Percentiles rank a stretch among this genome's conserved stretches.
Evolutionary conservation across 2,113 vertebrate genomes (phyloP).

Genomic region (Scopus umbretta): DNA sequence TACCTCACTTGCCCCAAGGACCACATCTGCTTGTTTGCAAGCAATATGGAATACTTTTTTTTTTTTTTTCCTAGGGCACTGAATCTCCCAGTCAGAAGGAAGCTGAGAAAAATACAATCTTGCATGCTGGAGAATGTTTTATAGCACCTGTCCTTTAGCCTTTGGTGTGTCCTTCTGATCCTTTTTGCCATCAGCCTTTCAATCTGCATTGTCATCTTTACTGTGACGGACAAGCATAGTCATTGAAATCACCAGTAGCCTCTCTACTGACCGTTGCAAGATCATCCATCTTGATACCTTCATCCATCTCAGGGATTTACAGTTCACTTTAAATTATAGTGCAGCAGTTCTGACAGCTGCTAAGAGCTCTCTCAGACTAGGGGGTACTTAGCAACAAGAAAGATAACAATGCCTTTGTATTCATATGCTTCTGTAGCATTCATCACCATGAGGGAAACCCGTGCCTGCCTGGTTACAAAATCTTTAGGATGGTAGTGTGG

Average conservation of each 20-base stretch:
- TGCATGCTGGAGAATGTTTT: not conserved
- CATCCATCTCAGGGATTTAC: conserved; percentile 19
- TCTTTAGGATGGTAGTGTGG: not conserved
- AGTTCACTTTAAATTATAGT: conserved; percentile 10
- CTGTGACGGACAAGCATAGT: not conserved
- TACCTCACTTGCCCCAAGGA: not conserved
- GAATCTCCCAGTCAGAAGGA: not conserved
- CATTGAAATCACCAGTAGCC: not conserved
- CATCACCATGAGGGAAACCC: conserved; percentile 10
- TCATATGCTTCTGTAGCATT: not conserved
- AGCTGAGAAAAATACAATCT: not conserved
- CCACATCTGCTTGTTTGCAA: not conserved
- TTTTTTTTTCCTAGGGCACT: not conserved
- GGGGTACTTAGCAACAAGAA: conserved; percentile 27
- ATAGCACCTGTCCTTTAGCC: not conserved
- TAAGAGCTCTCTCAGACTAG: not conserved
- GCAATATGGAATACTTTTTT: not conserved
- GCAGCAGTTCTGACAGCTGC: conserved; percentile 12
- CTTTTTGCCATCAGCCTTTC: not conserved
- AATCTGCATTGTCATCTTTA: not conserved
- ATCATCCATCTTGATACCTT: not conserved
- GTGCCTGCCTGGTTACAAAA: not conserved
- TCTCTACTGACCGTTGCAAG: not conserved
- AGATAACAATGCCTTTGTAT: conserved; percentile 2
- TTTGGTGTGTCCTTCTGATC: not conserved